These are phyloP conservation scores for Argya squamiceps DNA, from an alignment of 2,797 vertebrate genomes.

Conservation along the genomic window DNA sequence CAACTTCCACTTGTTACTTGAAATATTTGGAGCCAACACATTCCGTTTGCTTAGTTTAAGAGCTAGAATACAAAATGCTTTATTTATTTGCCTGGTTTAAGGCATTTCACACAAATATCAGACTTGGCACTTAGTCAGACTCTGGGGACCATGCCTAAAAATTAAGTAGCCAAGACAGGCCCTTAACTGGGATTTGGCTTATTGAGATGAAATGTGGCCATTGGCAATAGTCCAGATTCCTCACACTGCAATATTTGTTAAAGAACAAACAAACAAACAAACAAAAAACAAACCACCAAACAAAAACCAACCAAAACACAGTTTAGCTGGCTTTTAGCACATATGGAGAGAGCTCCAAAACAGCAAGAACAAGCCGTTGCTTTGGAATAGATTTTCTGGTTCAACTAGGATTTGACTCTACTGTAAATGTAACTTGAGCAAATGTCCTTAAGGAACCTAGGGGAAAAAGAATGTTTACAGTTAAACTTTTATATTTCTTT, in stretches of 20 bases:
- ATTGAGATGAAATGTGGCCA: not conserved
- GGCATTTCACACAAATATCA: constrained; percentile 17
- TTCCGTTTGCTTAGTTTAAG: not conserved
- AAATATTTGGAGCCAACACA: not conserved
- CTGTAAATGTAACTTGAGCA: not conserved
- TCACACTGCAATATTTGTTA: not conserved
- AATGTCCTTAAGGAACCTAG: not conserved
- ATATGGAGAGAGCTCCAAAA: not conserved
- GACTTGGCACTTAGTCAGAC: not conserved
- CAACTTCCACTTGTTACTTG: not conserved
- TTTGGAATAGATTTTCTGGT: not conserved
- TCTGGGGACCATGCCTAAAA: not conserved
- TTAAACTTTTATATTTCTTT: not conserved
- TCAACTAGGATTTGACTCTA: not conserved
- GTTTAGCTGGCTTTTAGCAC: not conserved
- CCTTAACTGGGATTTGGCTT: constrained; percentile 8
- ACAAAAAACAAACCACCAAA: not conserved
- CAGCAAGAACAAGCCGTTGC: not conserved
- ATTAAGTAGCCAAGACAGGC: not conserved
- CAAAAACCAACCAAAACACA: not conserved
- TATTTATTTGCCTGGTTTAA: constrained; percentile 33
- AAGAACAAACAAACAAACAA: not conserved
- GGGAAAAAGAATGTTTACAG: not conserved
- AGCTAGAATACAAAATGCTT: not conserved
- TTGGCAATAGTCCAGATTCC: not conserved